Conservation (phyloP, 2,888 invertebrate genomes). For the Acrobasis suavella region DNA sequence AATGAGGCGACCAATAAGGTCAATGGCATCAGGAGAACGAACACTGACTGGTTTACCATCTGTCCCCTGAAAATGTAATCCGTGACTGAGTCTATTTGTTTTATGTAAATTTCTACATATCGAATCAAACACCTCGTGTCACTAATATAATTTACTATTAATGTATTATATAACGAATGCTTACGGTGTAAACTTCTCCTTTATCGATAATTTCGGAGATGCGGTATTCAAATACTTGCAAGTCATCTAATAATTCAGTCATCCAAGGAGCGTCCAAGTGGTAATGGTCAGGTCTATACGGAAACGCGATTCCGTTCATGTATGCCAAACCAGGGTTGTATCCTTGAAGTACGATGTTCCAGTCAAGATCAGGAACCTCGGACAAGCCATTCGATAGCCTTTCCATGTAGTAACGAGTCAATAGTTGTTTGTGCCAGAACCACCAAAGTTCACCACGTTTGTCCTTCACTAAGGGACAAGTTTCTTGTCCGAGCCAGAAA, state of each 20-base stretch:
- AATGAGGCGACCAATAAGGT: conserved; percentile 85
- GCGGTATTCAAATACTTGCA: conserved; percentile 80
- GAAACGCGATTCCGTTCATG: conserved; percentile 85
- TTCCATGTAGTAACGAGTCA: conserved; percentile 89
- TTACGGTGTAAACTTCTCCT: conserved; percentile 74
- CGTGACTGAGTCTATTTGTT: too few relatives aligned
- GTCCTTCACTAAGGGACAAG: conserved; percentile 77
- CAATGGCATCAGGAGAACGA: conserved; percentile 83
- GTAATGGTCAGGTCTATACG: conserved; percentile 83
- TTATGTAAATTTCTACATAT: too few relatives aligned
- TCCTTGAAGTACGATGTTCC: conserved; percentile 80
- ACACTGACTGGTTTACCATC: conserved; percentile 80
- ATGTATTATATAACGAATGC: conserved; percentile 32
- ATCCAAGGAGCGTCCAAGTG: conserved; percentile 72
- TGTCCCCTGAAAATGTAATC: conserved; percentile 47
- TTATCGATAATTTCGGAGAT: conserved; percentile 83
- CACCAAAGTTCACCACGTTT: conserved; percentile 85
- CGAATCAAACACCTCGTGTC: not conserved
- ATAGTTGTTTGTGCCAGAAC: conserved; percentile 85
- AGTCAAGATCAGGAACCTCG: conserved; percentile 84
- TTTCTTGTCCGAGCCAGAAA: conserved; percentile 83
- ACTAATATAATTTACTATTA: not conserved
- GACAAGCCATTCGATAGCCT: conserved; percentile 87
- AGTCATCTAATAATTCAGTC: conserved; percentile 63
- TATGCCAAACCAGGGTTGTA: conserved; percentile 85